Evolutionary conservation across 2,888 invertebrate genomes (phyloP).

Genomic region (Tetranychus piercei): DNA sequence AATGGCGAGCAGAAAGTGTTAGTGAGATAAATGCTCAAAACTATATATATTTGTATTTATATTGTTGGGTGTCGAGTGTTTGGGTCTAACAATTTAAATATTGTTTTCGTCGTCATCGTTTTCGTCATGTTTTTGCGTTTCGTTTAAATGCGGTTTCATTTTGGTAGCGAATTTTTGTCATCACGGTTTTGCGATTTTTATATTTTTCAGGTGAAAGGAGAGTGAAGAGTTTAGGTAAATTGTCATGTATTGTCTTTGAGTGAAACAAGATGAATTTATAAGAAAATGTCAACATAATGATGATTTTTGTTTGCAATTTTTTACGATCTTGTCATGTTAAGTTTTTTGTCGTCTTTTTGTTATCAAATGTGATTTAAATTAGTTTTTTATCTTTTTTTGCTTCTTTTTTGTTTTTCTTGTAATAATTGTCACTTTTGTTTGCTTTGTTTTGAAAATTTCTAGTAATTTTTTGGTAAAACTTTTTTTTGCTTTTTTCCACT

Average conservation of each 20-base stretch:
- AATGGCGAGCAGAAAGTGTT: neutral
- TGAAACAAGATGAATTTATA: neutral
- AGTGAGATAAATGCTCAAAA: neutral
- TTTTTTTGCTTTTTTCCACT: no score
- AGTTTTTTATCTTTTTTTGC: neutral
- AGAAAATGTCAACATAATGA: neutral
- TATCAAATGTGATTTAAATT: neutral
- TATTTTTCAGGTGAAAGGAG: neutral
- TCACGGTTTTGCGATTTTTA: neutral
- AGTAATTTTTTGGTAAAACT: no score
- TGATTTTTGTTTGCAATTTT: neutral
- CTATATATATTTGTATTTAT: neutral
- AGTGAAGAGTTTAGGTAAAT: neutral
- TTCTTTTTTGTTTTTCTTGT: neutral
- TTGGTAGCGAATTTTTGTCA: conserved; percentile 3
- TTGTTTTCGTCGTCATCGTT: neutral
- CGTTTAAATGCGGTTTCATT: neutral
- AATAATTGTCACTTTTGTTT: neutral
- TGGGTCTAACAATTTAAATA: neutral
- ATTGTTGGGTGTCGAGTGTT: neutral
- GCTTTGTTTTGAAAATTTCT: neutral
- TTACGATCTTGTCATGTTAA: no score
- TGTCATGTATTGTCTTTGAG: neutral
- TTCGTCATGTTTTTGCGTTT: neutral
- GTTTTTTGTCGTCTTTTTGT: neutral